Evolutionary conservation across 2,888 invertebrate genomes (phyloP), one percentile per base, ranked within the genome.

Genomic region (Heliconius ismenius): DNA sequence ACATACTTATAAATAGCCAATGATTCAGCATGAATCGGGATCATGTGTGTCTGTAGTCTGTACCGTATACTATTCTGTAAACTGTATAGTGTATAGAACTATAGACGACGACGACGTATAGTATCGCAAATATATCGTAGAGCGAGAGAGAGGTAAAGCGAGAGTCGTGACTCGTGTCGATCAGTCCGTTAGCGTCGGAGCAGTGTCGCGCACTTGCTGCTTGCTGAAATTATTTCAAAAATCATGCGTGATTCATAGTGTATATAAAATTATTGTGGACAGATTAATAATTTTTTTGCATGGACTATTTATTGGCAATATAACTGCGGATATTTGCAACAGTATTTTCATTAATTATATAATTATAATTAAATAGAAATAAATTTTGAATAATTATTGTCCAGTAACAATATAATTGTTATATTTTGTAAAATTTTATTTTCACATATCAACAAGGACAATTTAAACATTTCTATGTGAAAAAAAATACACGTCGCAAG

Each of bases 11-110:
- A 68, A 43, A 74, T 67, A 77, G 49, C 63, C 73, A 73, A 78
- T 78, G 76, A 79, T 69, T 81, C 77, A 76, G 79, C 75, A 77
- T 70, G 43, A 76, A 79, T 70, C 68, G 60, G 76, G 77, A 81
- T 73, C 75, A 72, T 77, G 73, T 78, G 70, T 64, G 63, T 64
- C 28, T 64, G 65, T 36, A 65, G 65, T 36, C 36, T 13, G 65
- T 36, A 65, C 36, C 36, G 11, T 65, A 32, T 32, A n/a, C 1
- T 36, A 68, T 49, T 49, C 26, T 69, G 21, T 54, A 58, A 32
- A 32, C 28, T 28, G 4, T 43, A 18, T 43, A 32, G 32, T 49
- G 49, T 49, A 7, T 58, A 58, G 58, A 58, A 58, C n/a, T 67
- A 15, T 36, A 13, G n/a, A 32, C 58, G 15, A 32, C 13, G 21